phyloP scores from a whole-genome alignment of 2,888 invertebrate species.

The Incurvaria masculella region DNA sequence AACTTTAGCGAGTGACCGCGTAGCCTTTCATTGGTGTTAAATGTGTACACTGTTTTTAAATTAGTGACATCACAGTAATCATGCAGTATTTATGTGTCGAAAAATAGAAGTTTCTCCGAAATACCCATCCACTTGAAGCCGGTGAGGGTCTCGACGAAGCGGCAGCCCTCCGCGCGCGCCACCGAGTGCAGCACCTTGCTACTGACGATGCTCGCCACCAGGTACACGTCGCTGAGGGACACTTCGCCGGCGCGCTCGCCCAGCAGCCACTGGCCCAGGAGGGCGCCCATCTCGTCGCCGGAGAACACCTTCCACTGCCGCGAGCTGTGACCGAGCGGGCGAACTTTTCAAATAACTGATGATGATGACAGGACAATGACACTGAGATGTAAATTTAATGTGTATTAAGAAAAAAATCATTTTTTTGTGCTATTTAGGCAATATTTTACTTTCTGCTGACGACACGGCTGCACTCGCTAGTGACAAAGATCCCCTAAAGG shows the following conservation, averaged over 20 bases:
- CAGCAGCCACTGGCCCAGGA: conserved; percentile 93
- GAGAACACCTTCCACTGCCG: conserved; percentile 81
- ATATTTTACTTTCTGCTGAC: too few species aligned
- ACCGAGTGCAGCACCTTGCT: conserved; percentile 90
- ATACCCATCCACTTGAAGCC: conserved; percentile 99
- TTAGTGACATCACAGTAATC: too few species aligned
- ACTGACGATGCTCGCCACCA: conserved; percentile 93
- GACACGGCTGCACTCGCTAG: too few species aligned
- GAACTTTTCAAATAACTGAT: neutral
- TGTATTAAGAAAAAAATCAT: neutral
- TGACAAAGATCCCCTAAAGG: too few species aligned
- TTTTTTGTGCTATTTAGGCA: neutral
- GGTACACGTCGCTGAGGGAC: conserved; percentile 64
- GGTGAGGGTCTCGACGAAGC: conserved; percentile 86
- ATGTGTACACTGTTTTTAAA: too few species aligned
- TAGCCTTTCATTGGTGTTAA: too few species aligned
- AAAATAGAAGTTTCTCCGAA: too few species aligned
- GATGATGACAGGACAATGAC: neutral
- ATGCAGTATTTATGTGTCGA: neutral
- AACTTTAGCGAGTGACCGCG: too few species aligned
- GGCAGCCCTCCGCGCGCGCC: conserved; percentile 72
- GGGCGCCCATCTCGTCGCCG: conserved; percentile 93
- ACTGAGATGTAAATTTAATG: neutral
- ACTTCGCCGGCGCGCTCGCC: conserved; percentile 48
- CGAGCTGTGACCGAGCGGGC: conserved; percentile 22